Conservation (phyloP, 1,140 invertebrate species). For the Papilio helenus region DNA sequence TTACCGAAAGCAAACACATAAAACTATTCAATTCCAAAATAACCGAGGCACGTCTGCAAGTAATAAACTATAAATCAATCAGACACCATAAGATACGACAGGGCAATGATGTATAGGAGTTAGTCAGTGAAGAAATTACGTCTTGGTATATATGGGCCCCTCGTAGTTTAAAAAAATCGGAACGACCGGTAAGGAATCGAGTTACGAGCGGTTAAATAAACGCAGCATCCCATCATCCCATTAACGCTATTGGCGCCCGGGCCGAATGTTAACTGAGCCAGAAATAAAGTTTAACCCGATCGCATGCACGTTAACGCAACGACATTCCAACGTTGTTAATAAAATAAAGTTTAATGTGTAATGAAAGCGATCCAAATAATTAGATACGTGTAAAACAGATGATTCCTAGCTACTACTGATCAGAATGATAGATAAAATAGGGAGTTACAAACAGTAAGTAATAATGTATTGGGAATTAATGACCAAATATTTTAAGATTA, state of each 20-base stretch:
- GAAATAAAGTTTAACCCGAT: constrained; percentile 75
- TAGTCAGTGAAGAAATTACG: constrained; percentile 43
- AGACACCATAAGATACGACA: constrained; percentile 40
- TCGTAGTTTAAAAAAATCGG: constrained; percentile 66
- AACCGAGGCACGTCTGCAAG: constrained; percentile 34
- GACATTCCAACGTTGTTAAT: constrained; percentile 45
- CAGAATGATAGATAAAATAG: constrained; percentile 4
- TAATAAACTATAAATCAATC: constrained; percentile 46
- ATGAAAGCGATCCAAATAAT: constrained; percentile 13
- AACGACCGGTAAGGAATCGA: constrained; percentile 65
- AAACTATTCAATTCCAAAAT: constrained; percentile 15
- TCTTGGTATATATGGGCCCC: constrained; percentile 44
- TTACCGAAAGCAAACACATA: constrained; percentile 15
- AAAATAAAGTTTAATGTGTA: constrained; percentile 33
- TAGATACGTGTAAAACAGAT: constrained; percentile 8
- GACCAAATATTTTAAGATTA: background rate
- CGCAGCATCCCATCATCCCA: constrained; percentile 60
- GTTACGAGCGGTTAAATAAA: constrained; percentile 81
- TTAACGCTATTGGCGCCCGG: constrained; percentile 69
- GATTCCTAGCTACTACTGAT: background rate
- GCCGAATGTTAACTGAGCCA: constrained; percentile 66
- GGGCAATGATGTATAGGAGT: constrained; percentile 45
- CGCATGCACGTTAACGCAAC: constrained; percentile 51
- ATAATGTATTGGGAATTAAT: background rate
- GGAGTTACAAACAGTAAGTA: background rate